Conservation (phyloP, 1,140 invertebrate genomes). For the Heliothis virescens region DNA sequence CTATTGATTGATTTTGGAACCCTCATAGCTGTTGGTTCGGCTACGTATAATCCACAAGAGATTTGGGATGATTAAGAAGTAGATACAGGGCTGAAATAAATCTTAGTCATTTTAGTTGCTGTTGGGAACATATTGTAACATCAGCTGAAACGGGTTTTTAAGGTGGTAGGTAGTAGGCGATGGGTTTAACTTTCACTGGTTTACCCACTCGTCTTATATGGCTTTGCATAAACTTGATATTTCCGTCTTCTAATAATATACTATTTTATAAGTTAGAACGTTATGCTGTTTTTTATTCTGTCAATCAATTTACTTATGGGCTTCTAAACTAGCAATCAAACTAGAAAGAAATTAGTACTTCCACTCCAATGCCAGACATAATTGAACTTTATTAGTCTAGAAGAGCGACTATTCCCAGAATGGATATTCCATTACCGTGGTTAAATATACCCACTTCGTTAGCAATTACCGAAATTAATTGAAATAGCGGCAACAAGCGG, state of each 20-base stretch:
- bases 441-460: slow-evolving; percentile 41
- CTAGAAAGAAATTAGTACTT: neutral
- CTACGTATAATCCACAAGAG: neutral
- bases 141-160: slow-evolving; percentile 25
- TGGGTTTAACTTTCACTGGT: slow-evolving; percentile 17
- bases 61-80: neutral
- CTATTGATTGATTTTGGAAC: slow-evolving; percentile 19
- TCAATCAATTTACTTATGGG: too few species aligned
- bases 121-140: slow-evolving; percentile 5
- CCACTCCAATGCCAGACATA: slow-evolving; percentile 5
- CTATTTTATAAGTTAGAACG: neutral
- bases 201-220: slow-evolving; percentile 11
- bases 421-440: slow-evolving; percentile 32
- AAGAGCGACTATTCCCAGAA: slow-evolving; percentile 25
- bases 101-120: neutral
- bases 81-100: neutral
- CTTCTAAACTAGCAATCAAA: neutral
- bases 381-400: slow-evolving; percentile 32
- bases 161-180: slow-evolving; percentile 21
- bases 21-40: neutral
- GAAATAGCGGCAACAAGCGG: neutral
- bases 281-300: too few species aligned
- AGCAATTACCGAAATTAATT: slow-evolving; percentile 42
- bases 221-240: slow-evolving; percentile 16
- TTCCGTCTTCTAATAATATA: slow-evolving; percentile 1